These are phyloP conservation scores for Cheilosia vernalis DNA, from an alignment of 2,888 invertebrate species.

Conservation along the genomic window DNA sequence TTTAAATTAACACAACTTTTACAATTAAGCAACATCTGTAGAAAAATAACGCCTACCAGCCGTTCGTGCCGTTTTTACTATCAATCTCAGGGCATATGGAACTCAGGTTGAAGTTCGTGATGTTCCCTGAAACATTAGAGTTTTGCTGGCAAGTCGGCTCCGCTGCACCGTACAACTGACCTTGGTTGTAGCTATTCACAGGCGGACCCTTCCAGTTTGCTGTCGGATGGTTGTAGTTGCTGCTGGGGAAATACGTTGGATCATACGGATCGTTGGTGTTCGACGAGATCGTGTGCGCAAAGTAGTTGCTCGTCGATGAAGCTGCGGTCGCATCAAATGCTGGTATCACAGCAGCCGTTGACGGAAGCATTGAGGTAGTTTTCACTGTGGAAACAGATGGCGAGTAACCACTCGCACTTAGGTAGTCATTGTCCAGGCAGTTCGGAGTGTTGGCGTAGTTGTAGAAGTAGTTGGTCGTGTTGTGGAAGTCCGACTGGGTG, in stretches of 20 bases:
- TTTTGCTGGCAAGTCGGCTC: constrained; percentile 57
- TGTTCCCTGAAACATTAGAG: constrained; percentile 72
- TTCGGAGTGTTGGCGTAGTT: constrained; percentile 72
- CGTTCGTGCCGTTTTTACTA: constrained; percentile 82
- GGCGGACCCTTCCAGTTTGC: constrained; percentile 44
- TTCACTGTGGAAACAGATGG: constrained; percentile 14
- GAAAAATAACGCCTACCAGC: constrained; percentile 36
- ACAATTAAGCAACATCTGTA: background rate
- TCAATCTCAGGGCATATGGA: constrained; percentile 94
- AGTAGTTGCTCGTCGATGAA: constrained; percentile 43
- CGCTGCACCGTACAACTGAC: constrained; percentile 43
- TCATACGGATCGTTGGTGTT: constrained; percentile 64
- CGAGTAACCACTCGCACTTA: constrained; percentile 55
- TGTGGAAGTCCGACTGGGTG: constrained; percentile 52
- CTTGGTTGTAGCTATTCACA: constrained; percentile 41
- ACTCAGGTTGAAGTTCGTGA: constrained; percentile 92
- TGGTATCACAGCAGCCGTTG: constrained; percentile 35
- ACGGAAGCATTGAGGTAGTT: constrained; percentile 45
- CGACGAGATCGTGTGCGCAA: constrained; percentile 54
- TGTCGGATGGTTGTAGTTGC: constrained; percentile 59
- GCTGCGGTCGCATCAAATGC: constrained; percentile 36
- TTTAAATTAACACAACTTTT: background rate
- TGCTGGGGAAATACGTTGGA: constrained; percentile 66
- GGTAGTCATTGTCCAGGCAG: constrained; percentile 72
- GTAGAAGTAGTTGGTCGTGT: constrained; percentile 68